phyloP scores from a whole-genome alignment of 1,140 invertebrate genomes.

The Drosophila kohkoa region DNA sequence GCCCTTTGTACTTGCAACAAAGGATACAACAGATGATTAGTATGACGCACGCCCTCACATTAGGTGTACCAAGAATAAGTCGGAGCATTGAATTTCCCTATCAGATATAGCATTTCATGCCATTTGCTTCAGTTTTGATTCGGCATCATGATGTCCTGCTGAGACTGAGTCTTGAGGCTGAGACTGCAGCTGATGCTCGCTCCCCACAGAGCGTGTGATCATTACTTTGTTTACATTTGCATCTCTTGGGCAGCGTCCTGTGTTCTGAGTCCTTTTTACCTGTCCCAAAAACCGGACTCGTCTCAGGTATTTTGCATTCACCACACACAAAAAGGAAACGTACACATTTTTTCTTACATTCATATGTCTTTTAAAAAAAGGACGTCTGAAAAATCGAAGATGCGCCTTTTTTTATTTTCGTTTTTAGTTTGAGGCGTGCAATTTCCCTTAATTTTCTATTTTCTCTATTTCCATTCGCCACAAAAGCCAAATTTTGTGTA shows the following conservation, averaged over 20 bases:
- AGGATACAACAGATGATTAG: constrained; percentile 58
- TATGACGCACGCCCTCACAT: constrained; percentile 67
- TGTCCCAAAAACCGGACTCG: constrained; percentile 27
- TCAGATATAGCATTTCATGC: constrained; percentile 65
- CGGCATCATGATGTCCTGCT: constrained; percentile 40
- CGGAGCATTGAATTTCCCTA: constrained; percentile 41
- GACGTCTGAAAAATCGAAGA: constrained; percentile 19
- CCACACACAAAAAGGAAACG: constrained; percentile 40
- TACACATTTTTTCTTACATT: constrained; percentile 16
- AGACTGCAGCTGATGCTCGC: constrained; percentile 59
- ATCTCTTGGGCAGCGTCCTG: constrained; percentile 21
- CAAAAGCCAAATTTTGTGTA: constrained; percentile 76
- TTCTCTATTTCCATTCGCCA: constrained; percentile 47
- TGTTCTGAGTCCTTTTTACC: constrained; percentile 51
- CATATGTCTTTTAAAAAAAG: constrained; percentile 33
- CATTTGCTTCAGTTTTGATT: constrained; percentile 71
- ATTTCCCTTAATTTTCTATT: constrained; percentile 38
- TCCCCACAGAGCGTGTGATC: constrained; percentile 77
- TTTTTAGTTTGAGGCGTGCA: constrained; percentile 40
- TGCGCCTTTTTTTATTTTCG: constrained; percentile 32
- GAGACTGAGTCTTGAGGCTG: constrained; percentile 24
- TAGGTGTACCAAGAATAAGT: constrained; percentile 26
- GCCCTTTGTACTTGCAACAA: constrained; percentile 26
- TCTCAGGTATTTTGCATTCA: constrained; percentile 64
- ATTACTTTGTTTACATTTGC: constrained; percentile 72